Evolutionary conservation across 2,797 vertebrate species (phyloP).

Genomic region (Epinephelus awoara): DNA sequence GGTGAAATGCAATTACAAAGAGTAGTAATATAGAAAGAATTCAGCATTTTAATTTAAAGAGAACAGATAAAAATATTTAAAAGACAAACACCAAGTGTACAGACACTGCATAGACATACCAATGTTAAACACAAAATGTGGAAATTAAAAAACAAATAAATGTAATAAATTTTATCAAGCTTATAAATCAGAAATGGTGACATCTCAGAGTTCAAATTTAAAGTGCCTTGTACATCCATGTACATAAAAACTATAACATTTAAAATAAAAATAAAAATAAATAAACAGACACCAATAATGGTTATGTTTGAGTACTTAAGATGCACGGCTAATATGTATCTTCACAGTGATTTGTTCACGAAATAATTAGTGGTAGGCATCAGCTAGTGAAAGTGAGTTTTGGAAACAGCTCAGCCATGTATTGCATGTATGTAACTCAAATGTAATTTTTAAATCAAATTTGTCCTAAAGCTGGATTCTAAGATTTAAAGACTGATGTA

Average conservation of each 20-base stretch:
- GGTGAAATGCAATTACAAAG: neutral
- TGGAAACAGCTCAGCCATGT: neutral
- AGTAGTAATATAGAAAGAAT: neutral
- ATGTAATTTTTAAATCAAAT: neutral
- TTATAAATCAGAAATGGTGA: neutral
- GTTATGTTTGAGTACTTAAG: neutral
- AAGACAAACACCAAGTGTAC: neutral
- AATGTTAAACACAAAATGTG: neutral
- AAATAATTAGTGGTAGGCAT: neutral
- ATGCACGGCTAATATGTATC: neutral
- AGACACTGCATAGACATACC: neutral
- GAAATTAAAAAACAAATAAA: neutral
- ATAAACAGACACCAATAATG: neutral
- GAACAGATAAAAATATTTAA: neutral
- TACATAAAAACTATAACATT: neutral
- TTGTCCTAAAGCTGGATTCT: neutral
- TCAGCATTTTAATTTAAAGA: conserved; percentile 1
- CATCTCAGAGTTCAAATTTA: neutral
- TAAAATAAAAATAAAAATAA: too few relatives aligned
- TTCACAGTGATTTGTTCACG: neutral
- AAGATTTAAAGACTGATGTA: neutral
- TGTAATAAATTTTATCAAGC: neutral
- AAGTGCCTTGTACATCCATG: neutral
- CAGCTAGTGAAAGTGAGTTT: neutral
- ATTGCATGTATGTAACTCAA: neutral